These are phyloP conservation scores for Watsonalla cultraria DNA, from an alignment of 2,888 invertebrate species.

Conservation along the genomic window DNA sequence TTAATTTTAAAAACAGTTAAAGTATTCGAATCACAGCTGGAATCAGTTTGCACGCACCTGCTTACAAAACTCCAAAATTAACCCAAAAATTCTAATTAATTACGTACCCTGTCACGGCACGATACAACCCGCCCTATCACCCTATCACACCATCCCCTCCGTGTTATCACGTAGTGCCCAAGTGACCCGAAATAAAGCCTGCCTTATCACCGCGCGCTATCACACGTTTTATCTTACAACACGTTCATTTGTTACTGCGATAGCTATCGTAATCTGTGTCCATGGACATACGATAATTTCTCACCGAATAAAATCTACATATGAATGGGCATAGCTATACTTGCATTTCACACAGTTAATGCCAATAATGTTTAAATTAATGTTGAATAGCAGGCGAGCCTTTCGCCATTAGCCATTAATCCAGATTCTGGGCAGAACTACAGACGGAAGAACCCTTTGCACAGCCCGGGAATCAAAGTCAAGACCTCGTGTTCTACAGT, in stretches of 20 bases:
- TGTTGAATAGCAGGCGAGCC: no score
- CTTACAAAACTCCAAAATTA: background rate
- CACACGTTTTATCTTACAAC: conserved; percentile 7
- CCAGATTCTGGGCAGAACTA: no score
- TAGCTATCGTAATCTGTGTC: conserved; percentile 7
- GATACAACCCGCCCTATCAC: background rate
- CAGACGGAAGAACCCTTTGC: no score
- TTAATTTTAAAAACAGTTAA: no score
- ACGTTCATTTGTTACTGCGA: conserved; percentile 21
- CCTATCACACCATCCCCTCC: background rate
- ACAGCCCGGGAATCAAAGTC: no score
- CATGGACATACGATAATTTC: background rate
- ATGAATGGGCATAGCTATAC: no score
- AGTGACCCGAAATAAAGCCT: conserved; percentile 1
- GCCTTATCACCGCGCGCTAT: conserved; percentile 5
- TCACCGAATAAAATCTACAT: background rate
- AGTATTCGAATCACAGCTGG: no score
- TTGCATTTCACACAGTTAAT: no score
- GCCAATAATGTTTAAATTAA: no score
- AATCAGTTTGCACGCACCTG: background rate
- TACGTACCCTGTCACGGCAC: background rate
- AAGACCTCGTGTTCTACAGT: no score
- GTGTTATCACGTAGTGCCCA: background rate
- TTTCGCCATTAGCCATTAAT: no score
- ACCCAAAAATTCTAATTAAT: background rate